Evolutionary conservation across 2,113 vertebrate species (phyloP).

Genomic region (Callorhinus ursinus): DNA sequence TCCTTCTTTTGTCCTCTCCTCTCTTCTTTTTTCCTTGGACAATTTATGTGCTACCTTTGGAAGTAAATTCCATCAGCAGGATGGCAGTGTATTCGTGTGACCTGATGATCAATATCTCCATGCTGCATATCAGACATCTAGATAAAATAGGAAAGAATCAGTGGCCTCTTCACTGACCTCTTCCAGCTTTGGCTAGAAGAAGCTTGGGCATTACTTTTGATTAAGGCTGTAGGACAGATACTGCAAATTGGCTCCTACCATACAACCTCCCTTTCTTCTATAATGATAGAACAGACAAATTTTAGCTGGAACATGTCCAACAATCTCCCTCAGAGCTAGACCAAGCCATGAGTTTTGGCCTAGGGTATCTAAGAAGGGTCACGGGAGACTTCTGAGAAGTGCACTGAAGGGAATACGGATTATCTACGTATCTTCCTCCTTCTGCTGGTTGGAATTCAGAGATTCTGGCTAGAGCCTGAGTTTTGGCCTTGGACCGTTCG

Average conservation of each 20-base stretch:
- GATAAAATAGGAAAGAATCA: not conserved
- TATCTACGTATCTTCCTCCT: not conserved
- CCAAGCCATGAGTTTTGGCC: not conserved
- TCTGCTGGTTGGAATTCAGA: not conserved
- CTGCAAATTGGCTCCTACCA: not conserved
- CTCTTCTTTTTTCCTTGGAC: not conserved
- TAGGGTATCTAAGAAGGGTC: not conserved
- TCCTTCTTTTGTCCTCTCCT: not conserved
- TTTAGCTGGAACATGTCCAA: not conserved
- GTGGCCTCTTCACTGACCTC: not conserved
- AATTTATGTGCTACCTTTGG: not conserved
- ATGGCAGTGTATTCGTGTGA: not conserved
- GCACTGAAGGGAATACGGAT: not conserved
- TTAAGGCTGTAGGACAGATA: not conserved
- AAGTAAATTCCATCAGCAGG: not conserved
- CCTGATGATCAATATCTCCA: not conserved
- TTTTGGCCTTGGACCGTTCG: not conserved
- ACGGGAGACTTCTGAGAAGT: not conserved
- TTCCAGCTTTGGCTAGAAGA: not conserved
- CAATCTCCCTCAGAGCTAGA: not conserved
- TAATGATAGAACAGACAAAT: not conserved
- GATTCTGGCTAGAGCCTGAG: not conserved
- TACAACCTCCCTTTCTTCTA: not conserved
- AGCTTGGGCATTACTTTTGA: not conserved
- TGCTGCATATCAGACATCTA: not conserved